Base-by-base conservation (phyloP, 2,113 vertebrate genomes). In the Pituophis catenifer region DNA sequence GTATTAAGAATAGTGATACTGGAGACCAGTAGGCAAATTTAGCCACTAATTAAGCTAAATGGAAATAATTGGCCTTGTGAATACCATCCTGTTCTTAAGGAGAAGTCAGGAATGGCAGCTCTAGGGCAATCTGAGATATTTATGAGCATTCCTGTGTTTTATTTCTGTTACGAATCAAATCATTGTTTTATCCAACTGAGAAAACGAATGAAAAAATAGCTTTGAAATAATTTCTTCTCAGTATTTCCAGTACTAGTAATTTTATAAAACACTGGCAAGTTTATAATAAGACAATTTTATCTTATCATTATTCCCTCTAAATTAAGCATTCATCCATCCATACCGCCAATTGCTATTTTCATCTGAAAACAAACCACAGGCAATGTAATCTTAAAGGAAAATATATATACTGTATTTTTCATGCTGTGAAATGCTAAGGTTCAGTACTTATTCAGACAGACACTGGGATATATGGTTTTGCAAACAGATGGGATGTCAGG, bases 381-480 rank as follows among this genome's bases (percentile, higher is more conserved):
- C 91, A 65, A 3, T 52, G 11, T 15, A 93, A 93, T 86, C 90
- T 44, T 54, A 86, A 0, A 91, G 10, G 24, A 21, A 5, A 85
- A 57, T 23, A 89, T 33, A 91, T 0, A 70, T 65, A 65, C 62
- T 65, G 59, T 65, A 38, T 88, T 88, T 24, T 17, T 0, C 70
- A 24, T 1, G 4, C 12, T 89, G 44, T 23, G 10, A 54, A 95
- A 90, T 52, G 93, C 6, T 15, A 87, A n/a, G 53, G 7, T 0
- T 91, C 50, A 59, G 13, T 48, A 90, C 89, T 94, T 87, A 93
- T 11, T 94, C 44, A 65, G 86, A 9, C 8, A 29, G 24, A 94
- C 21, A 94, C 10, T 89, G 93, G 92, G 94, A 0, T 48, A 75
- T 19, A 81, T 33, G 23, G 3, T 94, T 59, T 89, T 89, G 94